Base-by-base conservation (phyloP, 2,888 invertebrate genomes). In the Sthenelais limicola region DNA sequence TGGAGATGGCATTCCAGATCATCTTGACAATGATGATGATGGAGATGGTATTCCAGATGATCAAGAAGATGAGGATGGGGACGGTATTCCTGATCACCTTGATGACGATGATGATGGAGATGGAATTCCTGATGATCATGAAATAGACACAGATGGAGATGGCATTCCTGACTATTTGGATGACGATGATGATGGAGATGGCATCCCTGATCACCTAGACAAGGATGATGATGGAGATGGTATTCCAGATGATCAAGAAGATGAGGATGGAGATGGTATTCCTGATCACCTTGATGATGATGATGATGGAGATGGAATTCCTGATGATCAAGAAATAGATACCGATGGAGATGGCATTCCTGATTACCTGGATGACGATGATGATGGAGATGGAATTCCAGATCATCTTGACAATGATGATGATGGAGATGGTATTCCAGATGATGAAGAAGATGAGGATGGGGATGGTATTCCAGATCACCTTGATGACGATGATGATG, bases 381-480 rank as follows among this genome's bases (percentile, higher is more conserved):
- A 68, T 30, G 74, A 69, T 73, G 81, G 81, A 9, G 70, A 56
- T 76, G 68, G 83, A 74, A 30, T 83, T 82, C 73, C 76, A 70
- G 51, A 83, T 68, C 76, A 78, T 51, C 52, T 79, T 5, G 84
- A 83, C 71, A 72, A 78, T 24, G 83, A 73, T 51, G 72, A 71
- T 68, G 74, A 76, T 67, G 68, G 73, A 21, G 69, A 77, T 67
- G 73, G 77, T 26, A 70, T 77, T 47, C 74, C 75, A 2, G 78
- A 78, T 35, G 62, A 58, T 18, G 73, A 80, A 26, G 73, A 74
- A 47, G 49, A 49, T 9, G n/a, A n/a, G n/a, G n/a, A n/a, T n/a
- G 81, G 81, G 5, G 83, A 85, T 74, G 85, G 84, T 4, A 83
- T 85, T 24, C 83, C 83, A 5, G 83, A 84, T 73, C 21, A 81